Evolutionary conservation across 2,113 vertebrate species (phyloP).

Genomic region (Melanostigma gelatinosum): DNA sequence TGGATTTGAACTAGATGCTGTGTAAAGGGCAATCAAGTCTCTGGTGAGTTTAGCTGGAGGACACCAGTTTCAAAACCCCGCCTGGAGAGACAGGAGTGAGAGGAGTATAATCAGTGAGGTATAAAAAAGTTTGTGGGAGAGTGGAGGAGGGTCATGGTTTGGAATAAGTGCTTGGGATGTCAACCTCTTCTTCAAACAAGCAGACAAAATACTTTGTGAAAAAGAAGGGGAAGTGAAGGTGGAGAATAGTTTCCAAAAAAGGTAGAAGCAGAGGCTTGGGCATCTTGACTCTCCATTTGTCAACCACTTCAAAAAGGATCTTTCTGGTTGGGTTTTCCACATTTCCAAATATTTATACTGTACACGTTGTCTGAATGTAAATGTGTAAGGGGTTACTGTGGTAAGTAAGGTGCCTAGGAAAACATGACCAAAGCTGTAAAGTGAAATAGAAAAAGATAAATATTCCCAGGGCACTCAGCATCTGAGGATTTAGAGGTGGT

Average conservation of each 20-base stretch:
- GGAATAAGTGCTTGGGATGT: constrained; percentile 47
- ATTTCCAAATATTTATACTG: constrained; percentile 36
- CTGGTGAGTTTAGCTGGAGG: constrained; percentile 66
- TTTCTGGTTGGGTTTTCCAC: constrained; percentile 8
- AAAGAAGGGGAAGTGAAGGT: constrained; percentile 26
- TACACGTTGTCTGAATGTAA: constrained; percentile 19
- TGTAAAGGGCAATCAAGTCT: constrained; percentile 53
- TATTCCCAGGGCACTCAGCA: background rate
- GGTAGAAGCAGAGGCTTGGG: constrained; percentile 5
- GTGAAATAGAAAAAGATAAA: constrained; percentile 1
- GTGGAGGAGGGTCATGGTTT: constrained; percentile 52
- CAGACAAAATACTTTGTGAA: constrained; percentile 45
- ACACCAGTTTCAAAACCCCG: constrained; percentile 50
- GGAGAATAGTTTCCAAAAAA: constrained; percentile 21
- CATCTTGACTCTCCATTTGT: constrained; percentile 21
- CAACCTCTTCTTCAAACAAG: constrained; percentile 49
- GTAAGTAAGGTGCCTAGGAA: background rate
- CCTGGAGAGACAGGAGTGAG: constrained; percentile 52
- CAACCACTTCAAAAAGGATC: constrained; percentile 31
- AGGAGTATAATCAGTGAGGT: constrained; percentile 60
- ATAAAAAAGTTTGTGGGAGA: constrained; percentile 68
- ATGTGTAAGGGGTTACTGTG: background rate
- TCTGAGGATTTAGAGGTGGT: background rate
- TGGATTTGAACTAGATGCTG: constrained; percentile 54
- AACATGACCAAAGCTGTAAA: constrained; percentile 1